These are phyloP conservation scores for Chesias legatella DNA, from an alignment of 2,888 invertebrate species.

Conservation along the genomic window DNA sequence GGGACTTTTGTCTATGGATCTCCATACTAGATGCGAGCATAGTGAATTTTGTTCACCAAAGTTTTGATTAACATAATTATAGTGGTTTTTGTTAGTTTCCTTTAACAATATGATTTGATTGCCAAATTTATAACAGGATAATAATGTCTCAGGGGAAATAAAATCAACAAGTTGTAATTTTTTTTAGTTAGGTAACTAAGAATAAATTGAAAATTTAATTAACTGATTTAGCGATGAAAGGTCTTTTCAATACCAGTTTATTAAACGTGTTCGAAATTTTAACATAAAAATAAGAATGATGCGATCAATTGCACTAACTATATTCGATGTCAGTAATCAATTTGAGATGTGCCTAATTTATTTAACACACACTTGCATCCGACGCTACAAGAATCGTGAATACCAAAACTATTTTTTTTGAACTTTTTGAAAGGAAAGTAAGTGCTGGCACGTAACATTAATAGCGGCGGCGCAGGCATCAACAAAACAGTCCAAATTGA, in stretches of 20 bases:
- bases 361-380: conserved; percentile 60
- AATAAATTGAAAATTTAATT: too few species aligned
- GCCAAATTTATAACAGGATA: too few species aligned
- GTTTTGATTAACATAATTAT: too few species aligned
- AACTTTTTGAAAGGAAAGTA: conserved; percentile 54
- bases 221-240: too few species aligned
- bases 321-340: conserved; percentile 49
- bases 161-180: too few species aligned
- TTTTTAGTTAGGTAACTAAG: too few species aligned
- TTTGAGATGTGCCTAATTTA: conserved; percentile 57
- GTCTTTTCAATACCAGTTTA: too few species aligned
- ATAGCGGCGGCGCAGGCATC: conserved; percentile 57
- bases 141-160: too few species aligned
- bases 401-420: conserved; percentile 56
- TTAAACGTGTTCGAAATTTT: conserved; percentile 9
- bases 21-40: too few species aligned
- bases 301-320: conserved; percentile 21
- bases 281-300: conserved; percentile 7
- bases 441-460: conserved; percentile 58
- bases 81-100: too few species aligned
- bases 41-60: too few species aligned
- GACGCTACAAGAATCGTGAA: conserved; percentile 59
- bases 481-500: conserved; percentile 64
- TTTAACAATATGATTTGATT: too few species aligned
- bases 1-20: conserved; percentile 11